These are phyloP conservation scores for Norana najaformis DNA, from an alignment of 2,888 invertebrate genomes.

Conservation along the genomic window DNA sequence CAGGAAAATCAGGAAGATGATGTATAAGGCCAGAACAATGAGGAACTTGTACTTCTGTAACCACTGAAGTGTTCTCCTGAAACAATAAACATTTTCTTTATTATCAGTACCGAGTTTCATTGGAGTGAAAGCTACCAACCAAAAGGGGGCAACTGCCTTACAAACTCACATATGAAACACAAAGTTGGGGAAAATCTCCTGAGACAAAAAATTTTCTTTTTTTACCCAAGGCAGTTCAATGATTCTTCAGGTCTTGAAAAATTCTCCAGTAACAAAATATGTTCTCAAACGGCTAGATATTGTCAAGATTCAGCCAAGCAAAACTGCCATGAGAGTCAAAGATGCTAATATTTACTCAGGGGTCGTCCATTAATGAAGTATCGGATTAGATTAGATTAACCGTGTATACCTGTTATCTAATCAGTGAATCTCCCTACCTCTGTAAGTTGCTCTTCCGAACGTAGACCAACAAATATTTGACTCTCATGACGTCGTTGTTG, in stretches of 20 bases:
- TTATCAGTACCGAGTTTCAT: neutral
- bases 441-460: constrained; percentile 31
- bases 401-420: too few species aligned
- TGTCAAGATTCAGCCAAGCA: too few species aligned
- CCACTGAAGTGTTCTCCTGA: constrained; percentile 9
- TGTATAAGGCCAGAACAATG: neutral
- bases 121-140: neutral
- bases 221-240: too few species aligned
- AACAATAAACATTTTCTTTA: neutral
- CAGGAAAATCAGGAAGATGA: constrained; percentile 15
- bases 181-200: neutral
- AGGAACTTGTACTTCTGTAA: constrained; percentile 17
- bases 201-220: too few species aligned
- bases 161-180: neutral
- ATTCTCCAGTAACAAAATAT: too few species aligned
- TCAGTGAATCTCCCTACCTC: constrained; percentile 19
- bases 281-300: too few species aligned
- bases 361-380: too few species aligned
- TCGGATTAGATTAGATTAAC: neutral
- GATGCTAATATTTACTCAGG: too few species aligned
- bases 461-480: constrained; percentile 78
- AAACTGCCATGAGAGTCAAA: too few species aligned
- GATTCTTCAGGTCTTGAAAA: too few species aligned
- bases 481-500: constrained; percentile 76
- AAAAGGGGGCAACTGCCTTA: neutral